Conservation (phyloP, 2,888 invertebrate species). For the Endotricha flammealis region DNA sequence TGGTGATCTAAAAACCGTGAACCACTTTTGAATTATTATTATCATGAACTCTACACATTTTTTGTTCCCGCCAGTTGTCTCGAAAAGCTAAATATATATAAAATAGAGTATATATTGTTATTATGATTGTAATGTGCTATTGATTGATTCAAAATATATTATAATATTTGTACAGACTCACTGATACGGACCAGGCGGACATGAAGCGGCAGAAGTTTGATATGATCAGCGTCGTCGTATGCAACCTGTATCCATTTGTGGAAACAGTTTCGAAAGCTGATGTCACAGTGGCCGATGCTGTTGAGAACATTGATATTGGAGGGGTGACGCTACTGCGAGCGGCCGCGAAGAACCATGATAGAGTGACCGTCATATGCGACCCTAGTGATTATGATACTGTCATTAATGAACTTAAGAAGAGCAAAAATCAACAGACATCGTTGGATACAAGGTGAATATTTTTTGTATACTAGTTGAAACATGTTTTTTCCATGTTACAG, state of each 20-base stretch:
- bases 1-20: too few relatives aligned
- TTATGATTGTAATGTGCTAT: too few relatives aligned
- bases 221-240: slow-evolving; percentile 92
- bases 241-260: slow-evolving; percentile 97
- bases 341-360: slow-evolving; percentile 97
- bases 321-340: slow-evolving; percentile 96
- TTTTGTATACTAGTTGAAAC: slow-evolving; percentile 1
- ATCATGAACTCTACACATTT: too few relatives aligned
- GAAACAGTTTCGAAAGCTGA: slow-evolving; percentile 89
- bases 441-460: slow-evolving; percentile 83
- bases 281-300: slow-evolving; percentile 91
- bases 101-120: too few relatives aligned
- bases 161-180: slow-evolving; percentile 67
- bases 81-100: too few relatives aligned
- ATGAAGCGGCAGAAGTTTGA: slow-evolving; percentile 88
- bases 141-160: too few relatives aligned
- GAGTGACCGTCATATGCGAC: slow-evolving; percentile 96
- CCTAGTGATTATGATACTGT: slow-evolving; percentile 90
- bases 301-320: slow-evolving; percentile 98
- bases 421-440: slow-evolving; percentile 82
- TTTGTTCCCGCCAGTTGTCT: too few relatives aligned
- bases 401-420: slow-evolving; percentile 82
- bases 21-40: too few relatives aligned
- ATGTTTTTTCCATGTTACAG: slow-evolving; percentile 15
- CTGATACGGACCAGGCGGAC: slow-evolving; percentile 88